A percentile compares a stretch with the other conserved stretches of the same genome.
Evolutionary conservation across 2,797 vertebrate genomes (phyloP).

Genomic region (Myotis daubentonii): DNA sequence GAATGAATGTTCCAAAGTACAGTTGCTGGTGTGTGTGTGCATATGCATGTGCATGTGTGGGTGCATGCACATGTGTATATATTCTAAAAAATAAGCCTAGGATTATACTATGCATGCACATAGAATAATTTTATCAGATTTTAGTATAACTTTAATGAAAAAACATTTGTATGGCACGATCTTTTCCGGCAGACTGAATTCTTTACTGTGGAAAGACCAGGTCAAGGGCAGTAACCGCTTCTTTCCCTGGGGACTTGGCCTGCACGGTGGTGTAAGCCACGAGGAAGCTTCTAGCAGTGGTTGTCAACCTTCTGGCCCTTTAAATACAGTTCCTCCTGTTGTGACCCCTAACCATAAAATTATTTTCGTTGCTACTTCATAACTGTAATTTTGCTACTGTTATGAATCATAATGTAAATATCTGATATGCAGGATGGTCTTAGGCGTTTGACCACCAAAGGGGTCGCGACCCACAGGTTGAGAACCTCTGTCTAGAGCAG

Average conservation of each 20-base stretch:
- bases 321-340: too few species aligned
- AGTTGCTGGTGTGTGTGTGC: neutral
- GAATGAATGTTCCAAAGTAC: neutral
- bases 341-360: too few species aligned
- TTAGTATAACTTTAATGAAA: neutral
- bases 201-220: neutral
- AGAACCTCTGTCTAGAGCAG: too few species aligned
- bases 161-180: neutral
- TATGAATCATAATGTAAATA: too few species aligned
- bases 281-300: neutral
- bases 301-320: too few species aligned
- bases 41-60: neutral
- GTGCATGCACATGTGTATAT: neutral
- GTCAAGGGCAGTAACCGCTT: rapidly evolving
- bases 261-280: rapidly evolving
- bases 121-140: neutral
- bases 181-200: neutral
- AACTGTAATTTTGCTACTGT: too few species aligned
- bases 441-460: too few species aligned
- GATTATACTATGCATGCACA: neutral
- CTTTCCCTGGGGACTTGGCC: neutral
- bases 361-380: too few species aligned
- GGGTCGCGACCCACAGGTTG: too few species aligned
- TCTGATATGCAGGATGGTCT: too few species aligned
- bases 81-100: neutral